Evolutionary conservation across 2,113 vertebrate species (phyloP).

Genomic region (Chelonoidis abingdonii): DNA sequence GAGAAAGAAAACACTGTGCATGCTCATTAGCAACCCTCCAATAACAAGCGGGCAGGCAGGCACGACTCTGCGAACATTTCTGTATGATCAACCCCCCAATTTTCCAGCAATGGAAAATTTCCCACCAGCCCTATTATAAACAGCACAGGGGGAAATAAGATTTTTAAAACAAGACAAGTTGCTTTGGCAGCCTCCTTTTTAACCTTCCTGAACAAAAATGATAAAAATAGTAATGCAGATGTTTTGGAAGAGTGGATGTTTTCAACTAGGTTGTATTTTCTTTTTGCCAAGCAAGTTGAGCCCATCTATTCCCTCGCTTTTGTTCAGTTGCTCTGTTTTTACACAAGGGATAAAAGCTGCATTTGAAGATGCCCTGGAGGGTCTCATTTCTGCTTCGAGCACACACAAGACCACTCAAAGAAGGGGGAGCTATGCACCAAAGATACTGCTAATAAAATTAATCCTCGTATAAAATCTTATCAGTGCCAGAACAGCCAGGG

Average conservation of each 20-base stretch:
- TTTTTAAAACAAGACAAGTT: background rate
- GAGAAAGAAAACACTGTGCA: background rate
- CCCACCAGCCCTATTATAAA: background rate
- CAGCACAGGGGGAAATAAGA: background rate
- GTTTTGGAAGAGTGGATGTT: background rate
- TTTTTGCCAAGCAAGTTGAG: background rate
- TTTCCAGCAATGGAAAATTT: background rate
- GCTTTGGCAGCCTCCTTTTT: background rate
- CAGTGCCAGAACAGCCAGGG: constrained; percentile 1
- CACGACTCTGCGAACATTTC: background rate
- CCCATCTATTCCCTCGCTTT: background rate
- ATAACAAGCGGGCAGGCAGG: background rate
- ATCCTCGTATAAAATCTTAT: constrained; percentile 54
- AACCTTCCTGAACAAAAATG: background rate
- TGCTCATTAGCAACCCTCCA: background rate
- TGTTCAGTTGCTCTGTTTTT: background rate
- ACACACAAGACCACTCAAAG: background rate
- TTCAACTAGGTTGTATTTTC: background rate
- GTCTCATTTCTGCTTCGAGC: background rate
- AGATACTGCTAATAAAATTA: constrained; percentile 50
- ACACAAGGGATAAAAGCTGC: background rate
- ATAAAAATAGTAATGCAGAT: background rate
- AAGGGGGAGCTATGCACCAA: background rate
- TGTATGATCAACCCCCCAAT: background rate
- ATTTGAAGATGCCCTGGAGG: background rate